Evolutionary conservation across 2,797 vertebrate species (phyloP).

Genomic region (Sebastolobus altivelis): DNA sequence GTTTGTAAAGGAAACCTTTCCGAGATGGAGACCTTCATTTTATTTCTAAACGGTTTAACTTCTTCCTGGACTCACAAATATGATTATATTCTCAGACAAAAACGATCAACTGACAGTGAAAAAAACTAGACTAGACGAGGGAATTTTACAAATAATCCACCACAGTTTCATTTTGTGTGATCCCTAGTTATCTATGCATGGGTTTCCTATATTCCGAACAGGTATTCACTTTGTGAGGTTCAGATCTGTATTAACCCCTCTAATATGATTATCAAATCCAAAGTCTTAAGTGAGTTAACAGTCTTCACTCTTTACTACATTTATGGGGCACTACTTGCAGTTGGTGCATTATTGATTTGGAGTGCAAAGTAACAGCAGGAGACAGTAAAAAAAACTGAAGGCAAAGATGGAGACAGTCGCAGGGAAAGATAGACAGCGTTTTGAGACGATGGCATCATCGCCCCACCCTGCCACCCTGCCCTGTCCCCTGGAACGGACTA

Average conservation of each 20-base stretch:
- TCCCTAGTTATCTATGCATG: constrained; percentile 3
- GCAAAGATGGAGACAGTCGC: constrained; percentile 1
- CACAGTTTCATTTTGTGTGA: not conserved
- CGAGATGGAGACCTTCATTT: constrained; percentile 32
- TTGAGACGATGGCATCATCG: constrained; percentile 19
- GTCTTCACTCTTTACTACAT: not conserved
- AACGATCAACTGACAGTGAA: not conserved
- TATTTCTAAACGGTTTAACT: constrained; percentile 48
- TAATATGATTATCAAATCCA: constrained; percentile 32
- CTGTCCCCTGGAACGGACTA: constrained; percentile 18
- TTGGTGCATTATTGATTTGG: constrained; percentile 2
- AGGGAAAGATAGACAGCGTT: constrained; percentile 7
- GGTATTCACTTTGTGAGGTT: constrained; percentile 17
- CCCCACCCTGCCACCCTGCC: constrained; percentile 35
- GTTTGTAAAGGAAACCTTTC: constrained; percentile 24
- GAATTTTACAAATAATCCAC: not conserved
- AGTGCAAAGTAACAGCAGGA: not conserved
- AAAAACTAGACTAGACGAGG: not conserved
- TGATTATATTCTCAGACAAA: constrained; percentile 45
- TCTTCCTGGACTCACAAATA: constrained; percentile 45
- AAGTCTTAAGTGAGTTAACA: constrained; percentile 9
- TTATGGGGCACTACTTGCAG: not conserved
- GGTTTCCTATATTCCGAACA: constrained; percentile 16
- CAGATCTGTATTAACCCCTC: constrained; percentile 14
- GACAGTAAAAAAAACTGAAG: not conserved